Conservation (phyloP, 2,797 vertebrate species). For the Leptodactylus fallax region DNA sequence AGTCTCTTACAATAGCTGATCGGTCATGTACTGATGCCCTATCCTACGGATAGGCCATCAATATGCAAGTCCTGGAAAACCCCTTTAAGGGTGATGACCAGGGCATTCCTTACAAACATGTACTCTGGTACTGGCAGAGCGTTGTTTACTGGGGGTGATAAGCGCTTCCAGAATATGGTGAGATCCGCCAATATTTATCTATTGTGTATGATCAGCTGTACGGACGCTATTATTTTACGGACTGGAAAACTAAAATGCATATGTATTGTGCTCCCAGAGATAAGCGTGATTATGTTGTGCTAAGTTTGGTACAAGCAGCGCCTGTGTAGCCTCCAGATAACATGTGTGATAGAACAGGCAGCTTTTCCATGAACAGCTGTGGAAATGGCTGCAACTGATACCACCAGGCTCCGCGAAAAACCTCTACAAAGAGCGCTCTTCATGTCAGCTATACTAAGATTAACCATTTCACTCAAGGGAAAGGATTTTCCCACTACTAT, state of each 20-base stretch:
- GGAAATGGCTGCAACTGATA: constrained; percentile 5
- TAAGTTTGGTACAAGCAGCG: background rate
- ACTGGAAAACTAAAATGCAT: background rate
- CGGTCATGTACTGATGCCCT: too few species aligned
- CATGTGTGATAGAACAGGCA: background rate
- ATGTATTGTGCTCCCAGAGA: background rate
- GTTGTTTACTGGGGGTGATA: background rate
- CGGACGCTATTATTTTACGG: background rate
- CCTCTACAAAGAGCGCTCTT: background rate
- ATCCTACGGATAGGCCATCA: too few species aligned
- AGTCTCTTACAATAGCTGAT: too few species aligned
- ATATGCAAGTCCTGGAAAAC: too few species aligned
- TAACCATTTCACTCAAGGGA: background rate
- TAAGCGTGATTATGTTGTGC: background rate
- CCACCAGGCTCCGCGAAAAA: background rate
- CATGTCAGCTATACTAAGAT: background rate
- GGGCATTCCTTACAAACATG: too few species aligned
- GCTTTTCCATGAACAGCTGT: constrained; percentile 23
- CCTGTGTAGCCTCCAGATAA: background rate
- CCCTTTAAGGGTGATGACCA: too few species aligned
- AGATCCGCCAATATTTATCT: background rate
- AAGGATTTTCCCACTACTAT: too few species aligned
- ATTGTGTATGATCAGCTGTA: background rate
- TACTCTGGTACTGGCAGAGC: too few species aligned
- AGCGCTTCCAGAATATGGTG: background rate